phyloP scores from a whole-genome alignment of 2,888 invertebrate genomes.

The Agonum fuliginosum region DNA sequence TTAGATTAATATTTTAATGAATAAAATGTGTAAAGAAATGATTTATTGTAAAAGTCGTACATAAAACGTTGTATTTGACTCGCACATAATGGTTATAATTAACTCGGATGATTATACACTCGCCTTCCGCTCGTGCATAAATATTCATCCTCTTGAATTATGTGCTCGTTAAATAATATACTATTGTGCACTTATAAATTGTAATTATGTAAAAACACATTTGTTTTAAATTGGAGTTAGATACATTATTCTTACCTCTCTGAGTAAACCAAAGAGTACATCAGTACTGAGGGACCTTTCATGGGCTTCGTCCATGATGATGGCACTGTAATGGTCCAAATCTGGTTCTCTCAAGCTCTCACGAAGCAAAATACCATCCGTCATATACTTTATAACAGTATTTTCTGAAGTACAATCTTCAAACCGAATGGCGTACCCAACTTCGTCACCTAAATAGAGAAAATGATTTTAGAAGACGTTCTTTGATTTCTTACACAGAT shows the following conservation, averaged over 20 bases:
- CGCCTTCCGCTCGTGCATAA: too few species aligned
- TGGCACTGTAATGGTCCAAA: slow-evolving; percentile 96
- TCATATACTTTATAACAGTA: slow-evolving; percentile 98
- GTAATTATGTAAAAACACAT: too few species aligned
- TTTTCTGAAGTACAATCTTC: slow-evolving; percentile 98
- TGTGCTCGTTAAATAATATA: too few species aligned
- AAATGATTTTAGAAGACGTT: background rate
- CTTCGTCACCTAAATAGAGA: slow-evolving; percentile 92
- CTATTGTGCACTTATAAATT: too few species aligned
- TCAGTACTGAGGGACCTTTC: slow-evolving; percentile 98
- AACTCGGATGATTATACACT: too few species aligned
- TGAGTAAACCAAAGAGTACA: slow-evolving; percentile 95
- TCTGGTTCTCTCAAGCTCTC: slow-evolving; percentile 98
- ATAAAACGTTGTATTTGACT: too few species aligned
- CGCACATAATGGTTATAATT: too few species aligned
- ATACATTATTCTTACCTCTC: slow-evolving; percentile 82
- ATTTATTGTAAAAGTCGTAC: too few species aligned
- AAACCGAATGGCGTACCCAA: slow-evolving; percentile 99
- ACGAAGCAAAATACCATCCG: slow-evolving; percentile 97
- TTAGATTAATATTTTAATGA: too few species aligned
- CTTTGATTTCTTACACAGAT: too few species aligned
- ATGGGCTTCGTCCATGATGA: slow-evolving; percentile 99
- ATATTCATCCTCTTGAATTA: too few species aligned
- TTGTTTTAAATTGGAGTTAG: background rate
- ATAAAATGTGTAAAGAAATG: too few species aligned